phyloP scores from a whole-genome alignment of 2,888 invertebrate species.

The Melieria omissa region DNA sequence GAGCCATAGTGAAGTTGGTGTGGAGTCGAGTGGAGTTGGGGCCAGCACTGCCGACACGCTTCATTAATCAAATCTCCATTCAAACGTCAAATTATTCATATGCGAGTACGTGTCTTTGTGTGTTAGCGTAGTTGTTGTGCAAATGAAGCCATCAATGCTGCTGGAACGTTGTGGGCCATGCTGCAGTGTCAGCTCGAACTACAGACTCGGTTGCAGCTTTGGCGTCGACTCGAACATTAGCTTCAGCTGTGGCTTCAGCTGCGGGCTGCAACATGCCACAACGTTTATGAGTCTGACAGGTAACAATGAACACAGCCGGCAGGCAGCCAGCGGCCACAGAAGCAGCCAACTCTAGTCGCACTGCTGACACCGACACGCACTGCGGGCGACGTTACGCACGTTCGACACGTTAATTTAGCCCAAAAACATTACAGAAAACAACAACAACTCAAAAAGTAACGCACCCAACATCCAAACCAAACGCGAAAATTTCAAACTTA shows the following conservation, averaged over 20 bases:
- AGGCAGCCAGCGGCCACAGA: background rate
- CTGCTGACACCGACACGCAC: background rate
- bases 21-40: background rate
- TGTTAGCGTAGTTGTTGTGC: background rate
- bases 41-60: slow-evolving; percentile 16
- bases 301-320: background rate
- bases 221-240: too few species aligned
- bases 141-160: too few species aligned
- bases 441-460: background rate
- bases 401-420: background rate
- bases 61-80: slow-evolving; percentile 27
- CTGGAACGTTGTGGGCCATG: too few species aligned
- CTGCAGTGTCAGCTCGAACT: too few species aligned
- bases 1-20: too few species aligned
- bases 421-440: background rate
- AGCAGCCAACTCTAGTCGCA: background rate
- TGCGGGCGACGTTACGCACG: background rate
- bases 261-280: background rate
- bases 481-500: too few species aligned
- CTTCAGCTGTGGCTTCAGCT: background rate
- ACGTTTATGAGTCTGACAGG: slow-evolving; percentile 13
- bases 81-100: slow-evolving; percentile 15
- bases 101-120: background rate
- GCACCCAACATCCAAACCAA: too few species aligned
- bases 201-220: too few species aligned